Percentiles rank a stretch among this genome's conserved stretches.
phyloP scores from a whole-genome alignment of 1,140 invertebrate species.

The Dendroctonus ponderosae region DNA sequence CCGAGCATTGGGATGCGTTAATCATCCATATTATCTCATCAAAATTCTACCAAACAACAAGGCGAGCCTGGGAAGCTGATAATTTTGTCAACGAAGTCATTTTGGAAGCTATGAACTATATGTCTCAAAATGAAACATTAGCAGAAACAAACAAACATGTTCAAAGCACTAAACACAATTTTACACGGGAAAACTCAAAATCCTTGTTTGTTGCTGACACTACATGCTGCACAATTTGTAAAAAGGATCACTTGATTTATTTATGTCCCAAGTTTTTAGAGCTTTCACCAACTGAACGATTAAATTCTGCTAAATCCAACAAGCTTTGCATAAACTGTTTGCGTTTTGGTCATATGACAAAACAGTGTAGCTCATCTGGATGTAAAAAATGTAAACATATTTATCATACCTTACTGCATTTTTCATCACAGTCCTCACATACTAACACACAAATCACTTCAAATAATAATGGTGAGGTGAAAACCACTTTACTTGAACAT shows the following conservation, averaged over 20 bases:
- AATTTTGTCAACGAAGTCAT: not conserved
- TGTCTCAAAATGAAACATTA: not conserved
- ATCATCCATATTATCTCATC: not conserved
- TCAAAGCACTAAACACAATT: not conserved
- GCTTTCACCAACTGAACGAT: slow-evolving; percentile 5
- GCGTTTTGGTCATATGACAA: slow-evolving; percentile 1
- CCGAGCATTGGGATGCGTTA: not conserved
- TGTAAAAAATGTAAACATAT: not conserved
- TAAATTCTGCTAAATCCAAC: slow-evolving; percentile 3
- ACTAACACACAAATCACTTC: not conserved
- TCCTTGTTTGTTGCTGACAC: slow-evolving; percentile 2
- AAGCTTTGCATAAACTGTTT: slow-evolving; percentile 5
- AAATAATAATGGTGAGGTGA: not conserved
- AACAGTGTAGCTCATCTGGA: slow-evolving; percentile 1
- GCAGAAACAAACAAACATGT: not conserved
- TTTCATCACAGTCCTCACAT: slow-evolving; percentile 5
- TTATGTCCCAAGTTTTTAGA: slow-evolving; percentile 20
- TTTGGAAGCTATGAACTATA: not conserved
- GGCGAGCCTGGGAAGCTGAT: not conserved
- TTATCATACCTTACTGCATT: slow-evolving; percentile 4
- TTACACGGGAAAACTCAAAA: slow-evolving; percentile 4
- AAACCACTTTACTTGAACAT: not conserved
- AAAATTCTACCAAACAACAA: slow-evolving; percentile 4
- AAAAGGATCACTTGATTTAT: slow-evolving; percentile 19
- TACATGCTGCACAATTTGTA: slow-evolving; percentile 14